A percentile compares a stretch with the other conserved stretches of the same genome.
Conservation (phyloP, 1,140 invertebrate species). For the Drosophila novamexicana region DNA sequence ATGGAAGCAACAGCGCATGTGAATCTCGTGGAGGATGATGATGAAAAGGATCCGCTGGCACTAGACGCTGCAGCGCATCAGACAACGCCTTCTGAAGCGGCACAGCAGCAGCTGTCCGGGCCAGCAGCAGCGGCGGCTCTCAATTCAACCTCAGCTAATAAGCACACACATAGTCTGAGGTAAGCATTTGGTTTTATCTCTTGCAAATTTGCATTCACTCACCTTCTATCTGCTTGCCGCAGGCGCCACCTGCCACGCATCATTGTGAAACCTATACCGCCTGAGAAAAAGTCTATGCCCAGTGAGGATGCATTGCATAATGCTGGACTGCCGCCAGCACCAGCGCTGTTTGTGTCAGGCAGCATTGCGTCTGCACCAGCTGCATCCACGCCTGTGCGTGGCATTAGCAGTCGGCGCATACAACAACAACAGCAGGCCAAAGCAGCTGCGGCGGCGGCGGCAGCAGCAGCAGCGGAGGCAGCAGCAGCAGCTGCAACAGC, state of each 20-base stretch:
- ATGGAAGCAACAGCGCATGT: conserved; percentile 74
- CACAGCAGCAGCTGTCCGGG: conserved; percentile 5
- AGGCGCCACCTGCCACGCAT: conserved; percentile 83
- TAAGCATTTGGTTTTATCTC: conserved; percentile 17
- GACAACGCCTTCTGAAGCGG: conserved; percentile 12
- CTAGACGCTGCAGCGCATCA: conserved; percentile 57
- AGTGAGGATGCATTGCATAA: conserved; percentile 49
- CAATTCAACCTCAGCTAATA: conserved; percentile 52
- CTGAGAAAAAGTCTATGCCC: conserved; percentile 72
- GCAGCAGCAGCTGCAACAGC: conserved; percentile 55
- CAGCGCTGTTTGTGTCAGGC: conserved; percentile 20
- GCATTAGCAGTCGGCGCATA: conserved; percentile 76
- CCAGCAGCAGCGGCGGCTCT: conserved; percentile 15
- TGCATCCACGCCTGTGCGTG: conserved; percentile 51
- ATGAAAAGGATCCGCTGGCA: conserved; percentile 81
- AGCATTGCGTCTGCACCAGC: conserved; percentile 9
- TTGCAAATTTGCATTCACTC: not conserved
- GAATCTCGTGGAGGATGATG: conserved; percentile 78
- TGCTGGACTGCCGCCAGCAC: conserved; percentile 24
- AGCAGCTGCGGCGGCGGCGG: conserved; percentile 63
- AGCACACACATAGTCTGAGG: conserved; percentile 81
- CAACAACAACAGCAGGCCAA: conserved; percentile 80
- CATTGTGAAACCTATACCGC: conserved; percentile 82
- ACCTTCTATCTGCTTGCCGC: not conserved
- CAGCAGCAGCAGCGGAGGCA: conserved; percentile 51